Evolutionary conservation across 2,888 invertebrate species (phyloP).

Genomic region (Callyntrura guangdongensis): DNA sequence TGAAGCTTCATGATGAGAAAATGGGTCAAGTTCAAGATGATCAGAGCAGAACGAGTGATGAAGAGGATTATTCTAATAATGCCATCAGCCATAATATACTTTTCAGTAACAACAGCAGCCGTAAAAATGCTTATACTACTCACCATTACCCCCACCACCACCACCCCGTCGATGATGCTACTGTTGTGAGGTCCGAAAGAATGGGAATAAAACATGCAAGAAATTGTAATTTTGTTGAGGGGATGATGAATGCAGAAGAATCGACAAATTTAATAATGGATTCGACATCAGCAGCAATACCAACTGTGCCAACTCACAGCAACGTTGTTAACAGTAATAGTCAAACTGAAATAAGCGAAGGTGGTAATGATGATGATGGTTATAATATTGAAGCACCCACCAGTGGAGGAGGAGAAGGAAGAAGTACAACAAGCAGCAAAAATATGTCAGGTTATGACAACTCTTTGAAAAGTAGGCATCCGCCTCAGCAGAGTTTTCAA

Average conservation of each 20-base stretch:
- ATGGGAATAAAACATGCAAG: constrained; percentile 67
- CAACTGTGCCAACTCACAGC: constrained; percentile 37
- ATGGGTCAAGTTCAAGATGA: constrained; percentile 80
- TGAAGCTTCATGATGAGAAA: constrained; percentile 72
- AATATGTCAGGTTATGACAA: constrained; percentile 54
- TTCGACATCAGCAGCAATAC: constrained; percentile 49
- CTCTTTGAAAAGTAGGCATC: constrained; percentile 6
- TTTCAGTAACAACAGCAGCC: not conserved
- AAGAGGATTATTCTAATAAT: constrained; percentile 41
- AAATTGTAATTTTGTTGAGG: constrained; percentile 34
- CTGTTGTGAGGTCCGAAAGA: constrained; percentile 46
- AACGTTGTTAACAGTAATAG: constrained; percentile 29
- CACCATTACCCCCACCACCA: not conserved
- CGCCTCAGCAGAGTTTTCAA: not conserved
- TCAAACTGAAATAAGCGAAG: constrained; percentile 29
- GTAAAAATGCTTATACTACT: not conserved
- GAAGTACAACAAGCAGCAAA: constrained; percentile 23
- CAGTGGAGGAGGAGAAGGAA: not conserved
- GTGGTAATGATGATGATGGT: constrained; percentile 4
- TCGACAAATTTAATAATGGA: constrained; percentile 68
- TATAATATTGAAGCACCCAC: constrained; percentile 16
- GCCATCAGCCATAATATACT: constrained; percentile 15
- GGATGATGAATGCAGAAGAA: constrained; percentile 27
- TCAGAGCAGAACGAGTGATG: constrained; percentile 78
- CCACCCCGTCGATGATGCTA: constrained; percentile 12